These are phyloP conservation scores for Zophobas atratus DNA, from an alignment of 1,140 invertebrate genomes.

Conservation along the genomic window DNA sequence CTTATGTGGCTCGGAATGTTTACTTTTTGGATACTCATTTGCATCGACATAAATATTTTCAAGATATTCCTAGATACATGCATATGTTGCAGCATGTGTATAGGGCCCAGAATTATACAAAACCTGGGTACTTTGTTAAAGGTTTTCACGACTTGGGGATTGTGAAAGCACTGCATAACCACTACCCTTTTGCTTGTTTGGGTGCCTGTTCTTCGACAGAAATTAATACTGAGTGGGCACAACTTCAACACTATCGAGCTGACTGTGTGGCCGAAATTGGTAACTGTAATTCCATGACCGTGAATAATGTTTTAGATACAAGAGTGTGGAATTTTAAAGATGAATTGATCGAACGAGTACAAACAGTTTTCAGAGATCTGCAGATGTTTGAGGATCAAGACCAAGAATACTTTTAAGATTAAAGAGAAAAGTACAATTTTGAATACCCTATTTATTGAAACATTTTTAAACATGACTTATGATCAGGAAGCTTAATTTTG, in stretches of 20 bases:
- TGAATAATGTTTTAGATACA: slow-evolving; percentile 87
- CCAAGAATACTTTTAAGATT: background rate
- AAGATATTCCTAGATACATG: slow-evolving; percentile 88
- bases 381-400: background rate
- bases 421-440: background rate
- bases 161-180: slow-evolving; percentile 91
- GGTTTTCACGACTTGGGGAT: slow-evolving; percentile 93
- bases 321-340: slow-evolving; percentile 92
- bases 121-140: slow-evolving; percentile 93
- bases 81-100: slow-evolving; percentile 95
- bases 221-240: slow-evolving; percentile 86
- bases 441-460: background rate
- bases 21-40: slow-evolving; percentile 93
- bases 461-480: too few relatives aligned
- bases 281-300: slow-evolving; percentile 88
- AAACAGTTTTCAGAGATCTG: slow-evolving; percentile 63
- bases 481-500: too few relatives aligned
- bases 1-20: slow-evolving; percentile 92
- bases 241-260: slow-evolving; percentile 93
- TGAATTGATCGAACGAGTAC: slow-evolving; percentile 75
- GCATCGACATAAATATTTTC: slow-evolving; percentile 84
- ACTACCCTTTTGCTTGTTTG: slow-evolving; percentile 90
- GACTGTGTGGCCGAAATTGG: slow-evolving; percentile 91
- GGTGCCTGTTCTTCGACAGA: slow-evolving; percentile 87
- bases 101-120: slow-evolving; percentile 90